phyloP scores from a whole-genome alignment of 1,140 invertebrate genomes.

The Drosophila nigromelanica region DNA sequence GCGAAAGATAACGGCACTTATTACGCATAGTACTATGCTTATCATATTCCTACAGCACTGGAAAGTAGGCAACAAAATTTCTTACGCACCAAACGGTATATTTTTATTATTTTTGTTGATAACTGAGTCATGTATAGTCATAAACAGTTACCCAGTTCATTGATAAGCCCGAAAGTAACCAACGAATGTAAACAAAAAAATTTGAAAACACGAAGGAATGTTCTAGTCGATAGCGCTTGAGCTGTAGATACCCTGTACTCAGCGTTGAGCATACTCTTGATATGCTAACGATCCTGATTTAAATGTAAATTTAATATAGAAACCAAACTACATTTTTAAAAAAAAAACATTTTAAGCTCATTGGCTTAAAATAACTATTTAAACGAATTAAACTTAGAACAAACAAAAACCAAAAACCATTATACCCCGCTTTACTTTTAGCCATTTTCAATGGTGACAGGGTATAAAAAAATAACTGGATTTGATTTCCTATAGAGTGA shows the following conservation, averaged over 20 bases:
- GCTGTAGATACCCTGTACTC: too few species aligned
- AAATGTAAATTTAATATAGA: too few species aligned
- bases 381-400: not conserved
- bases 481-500: conserved; percentile 4
- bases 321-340: too few species aligned
- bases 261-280: too few species aligned
- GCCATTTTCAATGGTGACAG: too few species aligned
- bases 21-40: conserved; percentile 2
- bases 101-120: not conserved
- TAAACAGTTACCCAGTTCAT: not conserved
- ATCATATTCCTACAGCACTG: conserved; percentile 1
- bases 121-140: conserved; percentile 11
- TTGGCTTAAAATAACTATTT: too few species aligned
- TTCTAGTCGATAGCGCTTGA: too few species aligned
- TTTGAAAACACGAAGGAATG: too few species aligned
- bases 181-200: conserved; percentile 10
- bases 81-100: not conserved
- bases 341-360: too few species aligned
- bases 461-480: not conserved
- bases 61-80: conserved; percentile 24
- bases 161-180: conserved; percentile 3
- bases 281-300: too few species aligned
- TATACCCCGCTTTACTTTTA: too few species aligned
- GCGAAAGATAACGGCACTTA: conserved; percentile 6
- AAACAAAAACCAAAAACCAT: not conserved